Percentiles rank a stretch among this genome's conserved stretches.
Conservation (phyloP, 2,113 vertebrate genomes). For the Zosterops hypoxanthus region DNA sequence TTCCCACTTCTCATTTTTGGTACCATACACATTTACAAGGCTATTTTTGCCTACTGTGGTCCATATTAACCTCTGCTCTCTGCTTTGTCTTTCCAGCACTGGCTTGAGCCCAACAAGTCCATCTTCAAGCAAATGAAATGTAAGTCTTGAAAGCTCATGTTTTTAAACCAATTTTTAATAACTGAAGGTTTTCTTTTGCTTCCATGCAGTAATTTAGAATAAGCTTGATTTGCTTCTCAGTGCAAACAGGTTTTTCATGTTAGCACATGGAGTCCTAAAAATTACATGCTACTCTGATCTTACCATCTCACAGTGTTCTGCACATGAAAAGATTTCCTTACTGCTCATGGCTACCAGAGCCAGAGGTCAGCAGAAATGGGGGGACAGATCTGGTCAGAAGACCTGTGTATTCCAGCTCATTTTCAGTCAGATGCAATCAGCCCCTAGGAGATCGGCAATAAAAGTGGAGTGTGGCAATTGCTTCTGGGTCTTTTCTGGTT, state of each 20-base stretch:
- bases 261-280: not conserved
- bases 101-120: conserved; percentile 95
- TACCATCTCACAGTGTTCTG: not conserved
- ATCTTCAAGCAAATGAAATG: conserved; percentile 98
- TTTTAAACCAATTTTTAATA: not conserved
- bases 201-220: not conserved
- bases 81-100: conserved; percentile 85
- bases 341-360: not conserved
- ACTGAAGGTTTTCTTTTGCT: conserved; percentile 2
- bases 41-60: not conserved
- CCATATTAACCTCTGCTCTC: conserved; percentile 34
- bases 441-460: not conserved
- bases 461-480: not conserved
- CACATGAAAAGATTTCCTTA: not conserved
- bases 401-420: accelerated
- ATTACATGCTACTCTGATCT: not conserved
- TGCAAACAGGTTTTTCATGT: not conserved
- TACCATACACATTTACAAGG: not conserved
- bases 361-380: not conserved
- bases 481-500: not conserved
- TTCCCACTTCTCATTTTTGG: not conserved
- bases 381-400: not conserved
- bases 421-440: not conserved
- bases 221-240: not conserved
- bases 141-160: conserved; percentile 78